phyloP scores from a whole-genome alignment of 1,140 invertebrate species.

The Contarinia nasturtii region DNA sequence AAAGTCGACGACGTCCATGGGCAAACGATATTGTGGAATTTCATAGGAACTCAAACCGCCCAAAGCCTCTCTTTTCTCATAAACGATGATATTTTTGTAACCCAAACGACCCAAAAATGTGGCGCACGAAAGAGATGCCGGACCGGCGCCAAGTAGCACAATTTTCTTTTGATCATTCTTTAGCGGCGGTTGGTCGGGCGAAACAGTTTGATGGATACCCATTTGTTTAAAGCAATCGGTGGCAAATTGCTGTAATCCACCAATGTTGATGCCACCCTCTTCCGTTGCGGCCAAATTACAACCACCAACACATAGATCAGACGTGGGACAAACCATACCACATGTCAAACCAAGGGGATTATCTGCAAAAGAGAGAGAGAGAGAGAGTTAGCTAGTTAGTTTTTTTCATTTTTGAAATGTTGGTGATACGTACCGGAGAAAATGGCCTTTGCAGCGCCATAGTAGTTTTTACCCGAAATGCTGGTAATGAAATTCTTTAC shows the following conservation, averaged over 20 bases:
- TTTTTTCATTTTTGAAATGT: no score
- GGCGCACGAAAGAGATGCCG: constrained; percentile 91
- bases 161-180: constrained; percentile 53
- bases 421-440: no score
- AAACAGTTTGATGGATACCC: constrained; percentile 69
- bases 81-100: constrained; percentile 80
- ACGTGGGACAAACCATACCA: constrained; percentile 98
- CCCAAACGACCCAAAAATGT: constrained; percentile 86
- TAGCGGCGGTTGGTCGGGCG: constrained; percentile 39
- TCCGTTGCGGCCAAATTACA: constrained; percentile 91
- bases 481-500: constrained; percentile 93
- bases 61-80: constrained; percentile 70
- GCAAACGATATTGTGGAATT: constrained; percentile 92
- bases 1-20: constrained; percentile 81
- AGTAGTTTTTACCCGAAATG: constrained; percentile 96
- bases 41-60: constrained; percentile 88
- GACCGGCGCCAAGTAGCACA: constrained; percentile 83
- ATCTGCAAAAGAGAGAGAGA: no score
- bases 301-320: constrained; percentile 92
- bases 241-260: constrained; percentile 94
- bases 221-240: constrained; percentile 91
- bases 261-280: constrained; percentile 96
- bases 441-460: constrained; percentile 92
- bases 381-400: no score
- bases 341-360: constrained; percentile 93